Percentiles rank a stretch among this genome's conserved stretches.
phyloP scores from a whole-genome alignment of 2,797 vertebrate genomes.

The Megaceryle alcyon region DNA sequence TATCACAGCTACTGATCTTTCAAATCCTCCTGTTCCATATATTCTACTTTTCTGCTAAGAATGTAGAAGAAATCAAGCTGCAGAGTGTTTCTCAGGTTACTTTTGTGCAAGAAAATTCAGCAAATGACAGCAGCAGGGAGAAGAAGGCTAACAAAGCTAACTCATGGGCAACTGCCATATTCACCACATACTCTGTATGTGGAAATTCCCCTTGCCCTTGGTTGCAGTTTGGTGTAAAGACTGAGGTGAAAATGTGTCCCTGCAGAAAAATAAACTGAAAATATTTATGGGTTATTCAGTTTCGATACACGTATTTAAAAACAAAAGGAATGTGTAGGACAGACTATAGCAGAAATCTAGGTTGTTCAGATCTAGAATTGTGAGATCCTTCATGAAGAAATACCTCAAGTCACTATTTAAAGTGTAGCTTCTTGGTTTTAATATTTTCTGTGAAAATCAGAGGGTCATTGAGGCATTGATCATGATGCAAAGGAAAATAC shows the following conservation, averaged over 20 bases:
- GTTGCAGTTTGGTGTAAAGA: not conserved
- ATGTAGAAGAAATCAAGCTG: slow-evolving; percentile 16
- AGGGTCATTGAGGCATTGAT: not conserved
- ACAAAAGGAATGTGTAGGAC: not conserved
- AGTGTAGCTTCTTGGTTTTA: not conserved
- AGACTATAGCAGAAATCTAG: not conserved
- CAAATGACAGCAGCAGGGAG: slow-evolving; percentile 20
- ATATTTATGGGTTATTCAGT: not conserved
- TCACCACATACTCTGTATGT: not conserved
- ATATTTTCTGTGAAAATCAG: not conserved
- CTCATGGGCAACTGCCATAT: not conserved
- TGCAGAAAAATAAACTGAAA: not conserved
- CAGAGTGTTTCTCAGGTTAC: not conserved
- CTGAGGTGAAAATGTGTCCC: not conserved
- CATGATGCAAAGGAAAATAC: not conserved
- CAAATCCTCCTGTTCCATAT: slow-evolving; percentile 5
- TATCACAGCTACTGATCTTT: slow-evolving; percentile 8
- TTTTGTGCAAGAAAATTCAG: slow-evolving; percentile 18
- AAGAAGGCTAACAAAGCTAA: not conserved
- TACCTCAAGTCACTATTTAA: not conserved
- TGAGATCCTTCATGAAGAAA: not conserved
- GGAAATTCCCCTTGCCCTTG: not conserved
- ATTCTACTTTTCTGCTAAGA: not conserved
- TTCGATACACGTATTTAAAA: not conserved
- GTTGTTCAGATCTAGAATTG: not conserved